Base-by-base conservation (phyloP, 2,113 vertebrate species). In the Tautogolabrus adspersus region DNA sequence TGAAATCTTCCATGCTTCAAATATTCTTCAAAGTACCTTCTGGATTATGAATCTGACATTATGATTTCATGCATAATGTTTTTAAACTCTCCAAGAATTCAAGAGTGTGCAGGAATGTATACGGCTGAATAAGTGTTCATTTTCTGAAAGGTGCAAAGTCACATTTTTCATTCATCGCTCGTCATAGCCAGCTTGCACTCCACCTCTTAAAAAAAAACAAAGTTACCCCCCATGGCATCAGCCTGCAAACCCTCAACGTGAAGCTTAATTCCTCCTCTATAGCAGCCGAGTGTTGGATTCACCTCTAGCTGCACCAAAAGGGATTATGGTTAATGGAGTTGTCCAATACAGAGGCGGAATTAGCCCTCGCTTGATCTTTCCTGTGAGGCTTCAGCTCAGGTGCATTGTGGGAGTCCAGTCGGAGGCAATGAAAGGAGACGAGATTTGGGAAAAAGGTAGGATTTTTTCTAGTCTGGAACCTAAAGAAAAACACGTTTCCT, bases 241-340 rank as follows among this genome's bases (percentile, higher is more conserved):
- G 70, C 10, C 72, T 63, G 40, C 49, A 80, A 85, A 73, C 61
- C 60, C 55, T 81, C 44, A 18, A 44, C n/a, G 18, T 30, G 22
- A 70, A 59, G 54, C 52, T 18, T 80, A 84, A 80, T 72, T 87
- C 69, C 61, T 70, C 65, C 65, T 75, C 76, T 77, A 75, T 57
- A 81, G 74, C 79, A 40, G 52, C 19, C 2, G 30, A 54, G 70
- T 63, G 68, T 38, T 77, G 59, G 60, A 68, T 73, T 83, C 70
- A 81, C 85, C 71, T 87, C 54, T 49, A 59, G 37, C 44, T 0
- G 3, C n/a, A 12, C 68, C 59, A 65, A 67, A 75, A 42, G 46
- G 75, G 83, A 86, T 90, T 84, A 84, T 71, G 83, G 72, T 84
- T 86, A 89, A 86, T 86, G 59, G 82, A 82, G 81, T 86, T 76